Percentiles rank a stretch among this genome's conserved stretches.
phyloP scores from a whole-genome alignment of 1,140 invertebrate species.

The Drosophila ohnishii region DNA sequence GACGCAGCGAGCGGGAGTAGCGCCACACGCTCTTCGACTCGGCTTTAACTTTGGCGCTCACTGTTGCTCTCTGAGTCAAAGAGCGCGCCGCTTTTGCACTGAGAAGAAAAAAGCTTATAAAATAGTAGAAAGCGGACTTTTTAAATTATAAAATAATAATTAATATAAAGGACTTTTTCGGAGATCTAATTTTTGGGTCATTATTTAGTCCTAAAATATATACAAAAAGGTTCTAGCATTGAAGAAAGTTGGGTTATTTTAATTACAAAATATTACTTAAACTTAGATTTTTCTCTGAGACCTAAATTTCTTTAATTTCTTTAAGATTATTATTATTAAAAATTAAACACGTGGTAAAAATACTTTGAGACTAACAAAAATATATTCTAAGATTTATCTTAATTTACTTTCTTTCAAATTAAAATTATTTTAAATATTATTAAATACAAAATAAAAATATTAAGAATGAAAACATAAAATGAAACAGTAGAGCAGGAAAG shows the following conservation, averaged over 20 bases:
- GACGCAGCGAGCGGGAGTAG: slow-evolving; percentile 26
- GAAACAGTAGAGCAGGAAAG: background rate
- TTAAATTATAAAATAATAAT: background rate
- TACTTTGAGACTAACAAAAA: too few relatives aligned
- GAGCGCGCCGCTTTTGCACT: slow-evolving; percentile 14
- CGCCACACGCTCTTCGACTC: slow-evolving; percentile 10
- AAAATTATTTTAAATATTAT: background rate
- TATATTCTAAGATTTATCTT: background rate
- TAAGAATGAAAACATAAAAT: background rate
- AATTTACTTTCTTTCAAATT: background rate
- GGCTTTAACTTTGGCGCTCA: slow-evolving; percentile 20
- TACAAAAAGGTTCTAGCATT: too few relatives aligned
- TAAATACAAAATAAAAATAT: background rate
- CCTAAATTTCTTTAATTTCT: background rate
- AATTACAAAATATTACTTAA: too few relatives aligned
- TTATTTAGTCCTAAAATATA: too few relatives aligned
- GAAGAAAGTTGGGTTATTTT: too few relatives aligned
- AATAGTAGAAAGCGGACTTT: background rate
- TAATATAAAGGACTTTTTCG: too few relatives aligned
- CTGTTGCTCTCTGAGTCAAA: slow-evolving; percentile 22
- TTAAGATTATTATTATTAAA: background rate
- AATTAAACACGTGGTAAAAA: too few relatives aligned
- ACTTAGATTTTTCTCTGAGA: too few relatives aligned
- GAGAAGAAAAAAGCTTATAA: background rate
- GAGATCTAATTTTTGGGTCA: too few relatives aligned